Percentiles rank a stretch among this genome's conserved stretches.
Evolutionary conservation across 1,140 invertebrate genomes (phyloP).

Genomic region (Lasioglossum baleicum): DNA sequence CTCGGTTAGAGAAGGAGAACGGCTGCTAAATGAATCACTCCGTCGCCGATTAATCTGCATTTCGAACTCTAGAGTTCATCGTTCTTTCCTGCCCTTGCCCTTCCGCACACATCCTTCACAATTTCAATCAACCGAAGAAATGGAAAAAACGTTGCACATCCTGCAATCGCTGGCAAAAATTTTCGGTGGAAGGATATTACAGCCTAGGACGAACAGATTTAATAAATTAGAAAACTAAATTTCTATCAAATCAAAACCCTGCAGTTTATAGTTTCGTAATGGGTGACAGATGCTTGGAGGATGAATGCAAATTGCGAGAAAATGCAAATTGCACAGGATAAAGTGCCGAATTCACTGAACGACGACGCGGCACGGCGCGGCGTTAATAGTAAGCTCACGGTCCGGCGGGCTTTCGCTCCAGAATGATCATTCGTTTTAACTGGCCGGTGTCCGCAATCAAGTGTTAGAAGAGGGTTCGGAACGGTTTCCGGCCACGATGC

Average conservation of each 20-base stretch:
- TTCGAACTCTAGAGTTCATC: slow-evolving; percentile 57
- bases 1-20: slow-evolving; percentile 62
- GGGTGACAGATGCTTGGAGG: too few species aligned
- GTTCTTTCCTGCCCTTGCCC: neutral
- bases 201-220: too few species aligned
- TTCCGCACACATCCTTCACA: neutral
- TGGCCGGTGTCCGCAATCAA: slow-evolving; percentile 24
- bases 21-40: slow-evolving; percentile 56
- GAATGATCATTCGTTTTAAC: slow-evolving; percentile 23
- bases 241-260: too few species aligned
- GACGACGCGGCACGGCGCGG: too few species aligned
- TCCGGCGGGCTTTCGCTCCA: neutral
- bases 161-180: too few species aligned
- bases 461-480: slow-evolving; percentile 1
- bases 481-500: neutral
- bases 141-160: too few species aligned
- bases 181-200: too few species aligned
- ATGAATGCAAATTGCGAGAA: too few species aligned
- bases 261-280: too few species aligned
- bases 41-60: slow-evolving; percentile 70
- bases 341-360: neutral
- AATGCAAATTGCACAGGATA: too few species aligned
- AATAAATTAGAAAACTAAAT: too few species aligned
- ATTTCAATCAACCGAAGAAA: neutral
- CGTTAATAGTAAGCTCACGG: neutral